These are phyloP conservation scores for Sarcophilus harrisii DNA, from an alignment of 2,797 vertebrate genomes.

Conservation along the genomic window DNA sequence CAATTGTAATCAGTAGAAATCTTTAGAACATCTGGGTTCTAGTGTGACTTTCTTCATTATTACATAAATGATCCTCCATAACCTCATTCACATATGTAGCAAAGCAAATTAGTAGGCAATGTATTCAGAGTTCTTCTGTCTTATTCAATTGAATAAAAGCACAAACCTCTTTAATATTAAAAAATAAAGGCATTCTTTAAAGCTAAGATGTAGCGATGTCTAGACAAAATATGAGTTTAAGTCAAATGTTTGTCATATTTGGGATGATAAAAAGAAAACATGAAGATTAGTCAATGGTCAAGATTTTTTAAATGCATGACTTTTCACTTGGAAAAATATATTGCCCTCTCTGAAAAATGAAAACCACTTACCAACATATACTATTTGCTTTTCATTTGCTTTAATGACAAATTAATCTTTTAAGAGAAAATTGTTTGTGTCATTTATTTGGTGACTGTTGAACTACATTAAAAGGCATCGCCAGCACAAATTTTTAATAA, in stretches of 20 bases:
- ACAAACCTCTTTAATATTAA: conserved; percentile 31
- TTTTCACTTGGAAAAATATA: conserved; percentile 37
- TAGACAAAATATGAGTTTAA: conserved; percentile 8
- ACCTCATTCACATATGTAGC: background rate
- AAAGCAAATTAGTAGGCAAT: conserved; percentile 18
- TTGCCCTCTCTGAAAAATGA: background rate
- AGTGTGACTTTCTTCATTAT: conserved; percentile 32
- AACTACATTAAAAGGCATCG: conserved; percentile 33
- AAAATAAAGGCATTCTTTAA: conserved; percentile 1
- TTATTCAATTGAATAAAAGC: conserved; percentile 1
- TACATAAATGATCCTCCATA: background rate
- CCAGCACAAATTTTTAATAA: background rate
- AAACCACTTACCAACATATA: conserved; percentile 1
- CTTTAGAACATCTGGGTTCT: background rate
- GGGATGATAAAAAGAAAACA: conserved; percentile 22
- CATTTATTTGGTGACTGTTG: conserved; percentile 23
- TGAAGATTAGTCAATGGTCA: conserved; percentile 41
- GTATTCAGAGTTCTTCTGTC: conserved; percentile 5
- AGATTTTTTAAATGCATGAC: conserved; percentile 33
- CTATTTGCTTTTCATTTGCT: background rate
- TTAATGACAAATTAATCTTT: conserved; percentile 47
- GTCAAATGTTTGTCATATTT: conserved; percentile 21
- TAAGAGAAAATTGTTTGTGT: conserved; percentile 39
- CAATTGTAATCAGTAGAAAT: conserved; percentile 8
- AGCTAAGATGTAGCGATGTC: conserved; percentile 16